These are phyloP conservation scores for Phoxinus dragarum DNA, from an alignment of 2,797 vertebrate species.

Conservation along the genomic window DNA sequence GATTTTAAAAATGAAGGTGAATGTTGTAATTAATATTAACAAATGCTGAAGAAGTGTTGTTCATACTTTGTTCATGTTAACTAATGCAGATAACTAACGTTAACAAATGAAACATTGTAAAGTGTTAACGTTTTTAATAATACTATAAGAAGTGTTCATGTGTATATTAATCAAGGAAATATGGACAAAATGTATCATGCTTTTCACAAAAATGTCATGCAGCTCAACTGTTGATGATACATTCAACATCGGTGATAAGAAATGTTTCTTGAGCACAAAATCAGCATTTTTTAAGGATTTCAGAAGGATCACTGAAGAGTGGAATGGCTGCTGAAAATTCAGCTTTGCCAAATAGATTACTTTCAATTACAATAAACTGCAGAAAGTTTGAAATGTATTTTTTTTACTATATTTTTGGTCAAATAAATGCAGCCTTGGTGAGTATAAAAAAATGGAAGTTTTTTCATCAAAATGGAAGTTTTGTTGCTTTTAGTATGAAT, in stretches of 20 bases:
- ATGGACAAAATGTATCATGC: too few relatives aligned
- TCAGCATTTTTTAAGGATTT: background rate
- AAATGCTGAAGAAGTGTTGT: too few relatives aligned
- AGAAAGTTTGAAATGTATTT: too few relatives aligned
- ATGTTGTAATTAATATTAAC: too few relatives aligned
- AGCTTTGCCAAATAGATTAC: background rate
- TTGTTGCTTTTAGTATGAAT: too few relatives aligned
- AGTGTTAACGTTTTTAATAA: too few relatives aligned
- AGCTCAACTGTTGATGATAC: background rate
- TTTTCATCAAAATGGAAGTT: background rate
- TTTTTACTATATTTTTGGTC: background rate
- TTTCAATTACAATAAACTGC: too few relatives aligned
- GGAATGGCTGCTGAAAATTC: background rate
- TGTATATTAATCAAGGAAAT: background rate
- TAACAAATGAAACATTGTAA: too few relatives aligned
- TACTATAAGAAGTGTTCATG: too few relatives aligned
- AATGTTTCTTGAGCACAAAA: background rate
- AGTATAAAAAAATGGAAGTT: background rate
- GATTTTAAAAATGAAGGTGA: too few relatives aligned
- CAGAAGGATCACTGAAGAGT: background rate
- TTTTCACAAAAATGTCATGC: background rate
- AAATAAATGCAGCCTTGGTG: background rate
- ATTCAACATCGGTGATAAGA: background rate
- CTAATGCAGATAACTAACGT: too few relatives aligned
- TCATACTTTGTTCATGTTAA: too few relatives aligned